phyloP scores from a whole-genome alignment of 2,113 vertebrate genomes.

The Carassius gibelio region DNA sequence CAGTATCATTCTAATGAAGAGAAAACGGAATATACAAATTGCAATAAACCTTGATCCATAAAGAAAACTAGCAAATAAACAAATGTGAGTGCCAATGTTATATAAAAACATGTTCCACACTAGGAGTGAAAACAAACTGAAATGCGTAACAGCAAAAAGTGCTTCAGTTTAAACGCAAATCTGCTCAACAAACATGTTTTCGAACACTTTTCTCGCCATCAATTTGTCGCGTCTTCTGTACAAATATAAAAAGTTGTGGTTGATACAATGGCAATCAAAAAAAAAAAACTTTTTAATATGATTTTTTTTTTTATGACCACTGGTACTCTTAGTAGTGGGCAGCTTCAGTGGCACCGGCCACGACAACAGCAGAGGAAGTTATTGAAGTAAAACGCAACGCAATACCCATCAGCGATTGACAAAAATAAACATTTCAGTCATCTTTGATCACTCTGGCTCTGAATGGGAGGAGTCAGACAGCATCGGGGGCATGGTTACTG shows the following conservation, averaged over 20 bases:
- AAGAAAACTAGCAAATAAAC: conserved; percentile 21
- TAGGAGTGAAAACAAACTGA: conserved; percentile 45
- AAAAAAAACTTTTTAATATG: background rate
- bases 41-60: conserved; percentile 18
- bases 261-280: conserved; percentile 30
- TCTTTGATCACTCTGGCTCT: conserved; percentile 24
- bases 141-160: conserved; percentile 54
- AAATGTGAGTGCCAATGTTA: conserved; percentile 21
- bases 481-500: background rate
- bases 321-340: background rate
- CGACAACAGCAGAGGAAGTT: background rate
- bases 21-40: conserved; percentile 60
- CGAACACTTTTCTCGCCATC: background rate
- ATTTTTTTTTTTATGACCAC: background rate
- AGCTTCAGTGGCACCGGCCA: background rate
- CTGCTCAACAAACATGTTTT: background rate
- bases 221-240: background rate
- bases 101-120: conserved; percentile 20
- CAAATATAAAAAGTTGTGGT: conserved; percentile 44
- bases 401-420: background rate
- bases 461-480: conserved; percentile 2
- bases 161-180: conserved; percentile 52
- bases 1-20: conserved; percentile 61
- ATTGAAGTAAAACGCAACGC: background rate
- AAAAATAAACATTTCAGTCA: background rate